These are phyloP conservation scores for Linyphia triangularis DNA, from an alignment of 2,888 invertebrate genomes.

Conservation along the genomic window DNA sequence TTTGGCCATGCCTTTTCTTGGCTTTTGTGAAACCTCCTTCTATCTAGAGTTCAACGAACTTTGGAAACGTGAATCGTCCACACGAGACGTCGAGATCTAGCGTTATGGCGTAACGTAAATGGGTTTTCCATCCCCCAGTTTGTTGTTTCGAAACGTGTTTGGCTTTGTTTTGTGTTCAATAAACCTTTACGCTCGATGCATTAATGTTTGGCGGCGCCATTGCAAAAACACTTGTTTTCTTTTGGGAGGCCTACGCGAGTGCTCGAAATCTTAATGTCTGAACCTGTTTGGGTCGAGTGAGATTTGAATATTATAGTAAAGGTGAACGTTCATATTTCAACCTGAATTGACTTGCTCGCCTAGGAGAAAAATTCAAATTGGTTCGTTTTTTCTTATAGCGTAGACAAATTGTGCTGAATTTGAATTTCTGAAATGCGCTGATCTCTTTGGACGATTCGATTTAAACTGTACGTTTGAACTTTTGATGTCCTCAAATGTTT, in stretches of 20 bases:
- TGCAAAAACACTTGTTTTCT: background rate
- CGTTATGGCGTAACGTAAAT: constrained; percentile 35
- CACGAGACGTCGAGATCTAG: constrained; percentile 49
- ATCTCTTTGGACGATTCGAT: too few species aligned
- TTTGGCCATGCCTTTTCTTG: constrained; percentile 47
- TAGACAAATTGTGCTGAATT: too few species aligned
- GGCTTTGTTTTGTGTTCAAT: constrained; percentile 15
- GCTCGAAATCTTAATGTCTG: background rate
- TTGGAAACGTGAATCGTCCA: constrained; percentile 66
- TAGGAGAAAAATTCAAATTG: too few species aligned
- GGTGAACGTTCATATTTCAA: too few species aligned
- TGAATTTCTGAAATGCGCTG: too few species aligned
- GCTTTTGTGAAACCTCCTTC: constrained; percentile 21
- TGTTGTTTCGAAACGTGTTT: constrained; percentile 25
- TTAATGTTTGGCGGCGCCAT: constrained; percentile 7
- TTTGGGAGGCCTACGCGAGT: background rate
- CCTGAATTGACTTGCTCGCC: too few species aligned
- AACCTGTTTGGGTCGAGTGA: background rate
- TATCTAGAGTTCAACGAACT: constrained; percentile 62
- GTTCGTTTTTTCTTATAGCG: too few species aligned
- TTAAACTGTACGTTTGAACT: too few species aligned
- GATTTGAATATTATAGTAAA: too few species aligned
- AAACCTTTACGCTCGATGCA: constrained; percentile 11
- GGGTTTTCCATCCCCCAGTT: constrained; percentile 10
- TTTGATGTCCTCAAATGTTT: too few species aligned